These are phyloP conservation scores for Drosophila robusta DNA, from an alignment of 2,888 invertebrate genomes.

Conservation along the genomic window DNA sequence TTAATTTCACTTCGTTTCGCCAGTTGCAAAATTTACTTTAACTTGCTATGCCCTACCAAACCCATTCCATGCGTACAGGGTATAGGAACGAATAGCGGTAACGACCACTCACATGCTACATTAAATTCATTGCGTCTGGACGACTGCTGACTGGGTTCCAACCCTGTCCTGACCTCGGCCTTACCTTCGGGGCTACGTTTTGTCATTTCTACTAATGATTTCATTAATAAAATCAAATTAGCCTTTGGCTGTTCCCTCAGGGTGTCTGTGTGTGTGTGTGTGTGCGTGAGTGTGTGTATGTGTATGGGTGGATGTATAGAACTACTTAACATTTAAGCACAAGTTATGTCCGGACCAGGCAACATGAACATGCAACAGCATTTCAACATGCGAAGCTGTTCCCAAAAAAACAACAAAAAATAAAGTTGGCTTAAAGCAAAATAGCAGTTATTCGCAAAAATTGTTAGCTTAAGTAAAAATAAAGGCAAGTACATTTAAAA, in stretches of 20 bases:
- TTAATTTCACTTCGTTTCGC: too few species aligned
- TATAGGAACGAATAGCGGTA: slow-evolving; percentile 27
- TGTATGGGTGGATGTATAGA: slow-evolving; percentile 5
- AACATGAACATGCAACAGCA: slow-evolving; percentile 37
- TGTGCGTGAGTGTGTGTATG: slow-evolving; percentile 4
- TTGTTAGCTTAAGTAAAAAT: too few species aligned
- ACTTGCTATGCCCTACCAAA: too few species aligned
- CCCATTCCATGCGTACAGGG: slow-evolving; percentile 1
- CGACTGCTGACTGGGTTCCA: slow-evolving; percentile 21
- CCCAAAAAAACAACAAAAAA: not conserved
- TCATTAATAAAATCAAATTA: slow-evolving; percentile 65
- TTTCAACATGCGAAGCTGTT: slow-evolving; percentile 24
- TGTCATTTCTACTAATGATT: slow-evolving; percentile 60
- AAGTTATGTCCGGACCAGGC: slow-evolving; percentile 40
- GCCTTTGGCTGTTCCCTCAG: slow-evolving; percentile 7
- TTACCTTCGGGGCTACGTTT: slow-evolving; percentile 44
- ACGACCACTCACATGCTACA: slow-evolving; percentile 56
- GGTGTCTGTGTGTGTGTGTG: not conserved
- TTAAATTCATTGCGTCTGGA: slow-evolving; percentile 46
- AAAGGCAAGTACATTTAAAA: too few species aligned
- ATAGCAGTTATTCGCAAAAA: too few species aligned
- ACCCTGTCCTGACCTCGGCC: slow-evolving; percentile 18
- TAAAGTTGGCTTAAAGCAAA: not conserved
- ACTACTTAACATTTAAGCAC: slow-evolving; percentile 57
- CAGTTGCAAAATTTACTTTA: not conserved